phyloP scores from a whole-genome alignment of 2,797 vertebrate genomes.

The Rhinella marina region DNA sequence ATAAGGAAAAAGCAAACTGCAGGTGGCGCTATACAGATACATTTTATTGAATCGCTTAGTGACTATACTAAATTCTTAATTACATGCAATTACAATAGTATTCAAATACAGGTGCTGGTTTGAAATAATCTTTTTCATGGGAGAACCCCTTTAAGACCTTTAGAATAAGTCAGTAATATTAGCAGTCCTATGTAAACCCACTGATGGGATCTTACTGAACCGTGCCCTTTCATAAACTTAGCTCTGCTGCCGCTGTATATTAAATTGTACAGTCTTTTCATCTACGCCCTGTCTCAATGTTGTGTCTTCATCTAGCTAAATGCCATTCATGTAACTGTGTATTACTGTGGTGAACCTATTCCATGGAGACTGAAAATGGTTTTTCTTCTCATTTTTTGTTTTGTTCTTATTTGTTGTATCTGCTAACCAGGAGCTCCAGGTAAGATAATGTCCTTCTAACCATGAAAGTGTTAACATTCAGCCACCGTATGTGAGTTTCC shows the following conservation, averaged over 20 bases:
- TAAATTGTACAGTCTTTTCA: not conserved
- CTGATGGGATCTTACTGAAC: not conserved
- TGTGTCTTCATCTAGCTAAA: not conserved
- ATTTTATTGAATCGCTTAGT: no score
- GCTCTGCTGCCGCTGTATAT: not conserved
- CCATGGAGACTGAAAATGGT: slow-evolving; percentile 58
- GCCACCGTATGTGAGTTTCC: slow-evolving; percentile 54
- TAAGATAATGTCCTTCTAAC: slow-evolving; percentile 80
- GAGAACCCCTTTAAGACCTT: not conserved
- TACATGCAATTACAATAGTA: no score
- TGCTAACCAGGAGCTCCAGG: slow-evolving; percentile 97
- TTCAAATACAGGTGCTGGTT: no score
- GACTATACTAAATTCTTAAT: no score
- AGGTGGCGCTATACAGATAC: no score
- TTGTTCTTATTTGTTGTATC: slow-evolving; percentile 75
- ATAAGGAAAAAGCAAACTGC: no score
- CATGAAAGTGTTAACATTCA: slow-evolving; percentile 69
- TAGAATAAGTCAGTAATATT: not conserved
- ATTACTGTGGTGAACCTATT: slow-evolving; percentile 51
- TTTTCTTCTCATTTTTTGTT: slow-evolving; percentile 59
- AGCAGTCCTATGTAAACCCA: not conserved
- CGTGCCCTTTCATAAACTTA: not conserved
- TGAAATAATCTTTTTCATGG: no score
- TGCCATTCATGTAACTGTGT: slow-evolving; percentile 17
- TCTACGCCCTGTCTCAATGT: not conserved